Evolutionary conservation across 2,113 vertebrate species (phyloP).

Genomic region (Ovis aries): ARS-UI_Ramb_v3.0 NC_056076.1:30816501-30817000

Average conservation of each 20-base stretch:
- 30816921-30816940: not conserved
- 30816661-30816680: not conserved
- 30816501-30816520: not conserved
- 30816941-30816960: not conserved
- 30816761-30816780: not conserved
- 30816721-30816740: not conserved
- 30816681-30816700: not conserved
- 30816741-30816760: not conserved
- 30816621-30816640: not conserved
- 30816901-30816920: not conserved
- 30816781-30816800: not conserved
- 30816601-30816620: not conserved
- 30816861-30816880: not conserved
- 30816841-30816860: not conserved
- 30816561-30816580: not conserved
- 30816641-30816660: not conserved
- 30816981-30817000: not conserved
- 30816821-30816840: not conserved
- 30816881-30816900: not conserved
- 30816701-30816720: not conserved
- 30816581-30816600: not conserved
- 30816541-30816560: not conserved
- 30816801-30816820: not conserved
- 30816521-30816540: not conserved
- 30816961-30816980: not conserved